A percentile compares a stretch with the other conserved stretches of the same genome.
Conservation (phyloP, 2,113 vertebrate species). For the Hemibagrus wyckioides region DNA sequence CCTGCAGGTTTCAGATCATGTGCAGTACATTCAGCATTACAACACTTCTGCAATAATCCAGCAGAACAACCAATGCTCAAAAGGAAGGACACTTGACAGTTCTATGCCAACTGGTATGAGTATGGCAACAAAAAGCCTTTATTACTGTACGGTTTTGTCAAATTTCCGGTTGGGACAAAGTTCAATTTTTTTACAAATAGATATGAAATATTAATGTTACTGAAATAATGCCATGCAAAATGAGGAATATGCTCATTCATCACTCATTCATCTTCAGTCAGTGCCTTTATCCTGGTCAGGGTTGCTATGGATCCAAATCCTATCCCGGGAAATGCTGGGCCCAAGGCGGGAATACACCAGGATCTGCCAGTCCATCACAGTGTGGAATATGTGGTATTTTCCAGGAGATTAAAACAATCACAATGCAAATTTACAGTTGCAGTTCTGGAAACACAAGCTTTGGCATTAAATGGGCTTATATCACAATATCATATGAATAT, state of each 20-base stretch:
- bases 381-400: not conserved
- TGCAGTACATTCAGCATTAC: not conserved
- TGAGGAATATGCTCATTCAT: slow-evolving; percentile 26
- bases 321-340: not conserved
- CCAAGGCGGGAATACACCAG: not conserved
- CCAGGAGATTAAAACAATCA: not conserved
- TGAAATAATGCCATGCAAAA: slow-evolving; percentile 31
- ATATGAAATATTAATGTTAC: slow-evolving; percentile 19
- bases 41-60: slow-evolving; percentile 1
- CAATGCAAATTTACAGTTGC: slow-evolving; percentile 39
- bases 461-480: slow-evolving; percentile 49
- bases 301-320: not conserved
- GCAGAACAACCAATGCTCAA: slow-evolving; percentile 13
- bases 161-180: not conserved
- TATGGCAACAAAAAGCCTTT: not conserved
- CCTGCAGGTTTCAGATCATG: slow-evolving; percentile 2
- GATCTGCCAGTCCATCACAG: slow-evolving; percentile 26
- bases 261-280: not conserved
- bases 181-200: not conserved
- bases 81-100: slow-evolving; percentile 45
- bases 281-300: too few relatives aligned
- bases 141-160: not conserved
- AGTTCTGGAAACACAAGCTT: slow-evolving; percentile 48
- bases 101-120: slow-evolving; percentile 20
- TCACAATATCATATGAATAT: slow-evolving; percentile 22